These are phyloP conservation scores for Chironomus tentans DNA, from an alignment of 2,888 invertebrate genomes.

Conservation along the genomic window DNA sequence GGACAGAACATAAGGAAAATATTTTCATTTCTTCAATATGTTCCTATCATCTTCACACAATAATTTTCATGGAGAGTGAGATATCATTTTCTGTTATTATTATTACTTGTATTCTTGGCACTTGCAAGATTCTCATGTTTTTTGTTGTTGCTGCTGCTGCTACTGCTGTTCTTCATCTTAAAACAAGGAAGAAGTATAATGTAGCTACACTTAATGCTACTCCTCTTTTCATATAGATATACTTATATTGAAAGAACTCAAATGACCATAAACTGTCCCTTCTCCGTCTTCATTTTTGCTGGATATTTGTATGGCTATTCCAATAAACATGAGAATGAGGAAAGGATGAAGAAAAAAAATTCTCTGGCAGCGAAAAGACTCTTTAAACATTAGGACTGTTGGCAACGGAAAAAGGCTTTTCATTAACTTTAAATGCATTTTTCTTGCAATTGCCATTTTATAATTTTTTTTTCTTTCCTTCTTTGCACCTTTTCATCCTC, in stretches of 20 bases:
- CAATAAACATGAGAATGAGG: not conserved
- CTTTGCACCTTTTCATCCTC: not conserved
- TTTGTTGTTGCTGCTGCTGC: too few species aligned
- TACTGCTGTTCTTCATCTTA: too few species aligned
- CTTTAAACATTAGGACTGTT: not conserved
- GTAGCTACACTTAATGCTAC: not conserved
- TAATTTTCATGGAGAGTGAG: too few species aligned
- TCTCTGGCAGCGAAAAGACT: too few species aligned
- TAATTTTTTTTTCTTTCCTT: not conserved
- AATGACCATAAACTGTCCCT: not conserved
- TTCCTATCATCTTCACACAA: too few species aligned
- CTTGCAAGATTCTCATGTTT: not conserved
- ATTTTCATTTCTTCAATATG: not conserved
- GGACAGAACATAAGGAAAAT: not conserved
- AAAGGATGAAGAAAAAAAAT: not conserved
- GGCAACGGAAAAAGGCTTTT: not conserved
- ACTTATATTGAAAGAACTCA: too few species aligned
- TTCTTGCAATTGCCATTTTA: not conserved
- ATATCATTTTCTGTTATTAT: not conserved
- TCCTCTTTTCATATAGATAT: not conserved
- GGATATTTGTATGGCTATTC: not conserved
- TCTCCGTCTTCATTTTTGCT: not conserved
- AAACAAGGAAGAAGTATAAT: too few species aligned
- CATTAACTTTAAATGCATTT: conserved; percentile 6
- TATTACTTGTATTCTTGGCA: not conserved